Evolutionary conservation across 2,797 vertebrate genomes (phyloP), one percentile per base, ranked within the genome.

Genomic region (Takifugu rubripes): DNA sequence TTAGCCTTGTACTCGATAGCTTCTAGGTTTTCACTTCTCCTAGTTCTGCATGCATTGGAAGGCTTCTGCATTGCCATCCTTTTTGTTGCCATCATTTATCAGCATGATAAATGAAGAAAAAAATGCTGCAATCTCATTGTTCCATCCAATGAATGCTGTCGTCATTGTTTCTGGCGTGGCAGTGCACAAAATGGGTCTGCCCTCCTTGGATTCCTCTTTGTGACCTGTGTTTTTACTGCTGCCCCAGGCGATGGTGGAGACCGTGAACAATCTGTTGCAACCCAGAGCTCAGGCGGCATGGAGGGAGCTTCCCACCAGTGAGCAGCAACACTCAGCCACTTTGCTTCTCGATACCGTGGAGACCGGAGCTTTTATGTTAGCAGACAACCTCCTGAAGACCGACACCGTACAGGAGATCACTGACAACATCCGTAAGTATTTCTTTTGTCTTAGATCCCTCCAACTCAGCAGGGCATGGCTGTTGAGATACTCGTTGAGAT

Each of bases 301-400:
- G 97, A 90, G 88, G 75, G 96, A 96, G 83, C 89, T 99, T 79
- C 89, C 94, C 2, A 92, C 92, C 3, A 93, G 90, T 0, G 96
- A 96, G 73, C 96, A 98, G 78, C 91, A 96, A 27, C 94, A 95
- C 0, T 95, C 95, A 2, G 97, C 97, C 69, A 99, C 97, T 68
- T 92, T 96, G 90, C 78, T 99, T 57, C 93, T 99, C 0, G 95
- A 99, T 90, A 98, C 95, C 0, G 96, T 99, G 87, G 96, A 99
- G 78, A 94, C 96, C 11, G 96, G 96, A 0, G 96, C 97, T 60
- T 99, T 99, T 15, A 96, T 99, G 89, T 86, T 99, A 70, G 97
- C 97, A 2, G 97, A 99, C 88, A 98, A 99, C 92, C 94, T 99
- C 75, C 91, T 99, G 72, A 98, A 99, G 92, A 96, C 97, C 0